phyloP scores from a whole-genome alignment of 2,888 invertebrate species.

The Hemaris fuciformis region DNA sequence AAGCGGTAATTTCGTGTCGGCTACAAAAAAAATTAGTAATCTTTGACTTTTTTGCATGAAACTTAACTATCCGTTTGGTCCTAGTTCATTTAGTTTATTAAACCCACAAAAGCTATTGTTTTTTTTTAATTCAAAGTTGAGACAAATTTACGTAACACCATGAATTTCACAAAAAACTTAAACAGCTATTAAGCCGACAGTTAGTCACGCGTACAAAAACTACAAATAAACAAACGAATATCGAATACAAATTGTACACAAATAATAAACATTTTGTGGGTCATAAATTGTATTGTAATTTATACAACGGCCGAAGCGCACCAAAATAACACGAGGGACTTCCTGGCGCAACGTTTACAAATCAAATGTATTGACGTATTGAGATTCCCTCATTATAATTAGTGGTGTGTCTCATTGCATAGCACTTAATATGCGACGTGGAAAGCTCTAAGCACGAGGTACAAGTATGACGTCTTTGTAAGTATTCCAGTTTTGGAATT shows the following conservation, averaged over 20 bases:
- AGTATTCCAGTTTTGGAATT: too few species aligned
- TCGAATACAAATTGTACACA: not conserved
- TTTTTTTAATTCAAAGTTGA: too few species aligned
- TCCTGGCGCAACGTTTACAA: conserved; percentile 6
- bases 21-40: too few species aligned
- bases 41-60: too few species aligned
- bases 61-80: too few species aligned
- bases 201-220: not conserved
- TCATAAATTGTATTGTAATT: not conserved
- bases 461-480: not conserved
- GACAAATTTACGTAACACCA: too few species aligned
- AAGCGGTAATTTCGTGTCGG: too few species aligned
- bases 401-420: not conserved
- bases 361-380: conserved; percentile 7
- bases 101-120: too few species aligned
- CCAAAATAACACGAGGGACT: not conserved
- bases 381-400: conserved; percentile 6
- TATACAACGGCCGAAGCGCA: not conserved
- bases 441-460: not conserved
- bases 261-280: not conserved
- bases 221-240: not conserved
- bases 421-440: conserved; percentile 4
- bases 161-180: not conserved
- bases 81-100: too few species aligned
- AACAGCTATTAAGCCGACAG: not conserved